These are phyloP conservation scores for Rapana venosa DNA, from an alignment of 2,888 invertebrate species.

Conservation along the genomic window DNA sequence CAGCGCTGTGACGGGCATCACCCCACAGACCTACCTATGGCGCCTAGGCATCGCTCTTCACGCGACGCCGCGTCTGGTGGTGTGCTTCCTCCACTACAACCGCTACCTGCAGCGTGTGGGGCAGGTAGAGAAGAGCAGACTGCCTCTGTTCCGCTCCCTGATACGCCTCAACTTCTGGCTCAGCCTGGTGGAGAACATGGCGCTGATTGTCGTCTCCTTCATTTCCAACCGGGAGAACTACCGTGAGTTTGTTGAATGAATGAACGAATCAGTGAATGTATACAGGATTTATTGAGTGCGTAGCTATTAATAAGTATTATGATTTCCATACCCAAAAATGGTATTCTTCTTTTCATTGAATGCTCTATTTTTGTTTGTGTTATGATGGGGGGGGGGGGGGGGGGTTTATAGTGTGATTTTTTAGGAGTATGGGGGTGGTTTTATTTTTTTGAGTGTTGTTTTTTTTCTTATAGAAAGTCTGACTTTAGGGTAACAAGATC, in stretches of 20 bases:
- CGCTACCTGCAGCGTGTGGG: conserved; percentile 83
- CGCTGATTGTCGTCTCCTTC: conserved; percentile 94
- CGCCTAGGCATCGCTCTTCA: conserved; percentile 93
- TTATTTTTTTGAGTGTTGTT: too few relatives aligned
- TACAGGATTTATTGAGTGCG: too few relatives aligned
- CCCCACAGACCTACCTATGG: conserved; percentile 95
- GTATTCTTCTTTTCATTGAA: too few relatives aligned
- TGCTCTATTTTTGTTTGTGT: too few relatives aligned
- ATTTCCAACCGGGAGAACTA: conserved; percentile 96
- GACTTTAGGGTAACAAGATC: too few relatives aligned
- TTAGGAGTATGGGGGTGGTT: too few relatives aligned
- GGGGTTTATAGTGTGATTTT: too few relatives aligned
- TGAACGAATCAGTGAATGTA: too few relatives aligned
- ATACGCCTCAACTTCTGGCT: conserved; percentile 85
- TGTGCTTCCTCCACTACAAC: conserved; percentile 89
- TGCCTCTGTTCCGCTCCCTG: conserved; percentile 78
- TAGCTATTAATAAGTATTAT: too few relatives aligned
- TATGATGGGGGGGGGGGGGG: too few relatives aligned
- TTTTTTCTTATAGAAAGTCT: too few relatives aligned
- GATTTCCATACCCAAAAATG: too few relatives aligned
- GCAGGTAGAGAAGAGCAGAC: conserved; percentile 64
- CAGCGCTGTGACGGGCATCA: conserved; percentile 95
- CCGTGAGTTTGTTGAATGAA: conserved; percentile 84
- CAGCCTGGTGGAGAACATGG: conserved; percentile 89
- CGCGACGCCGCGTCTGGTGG: conserved; percentile 88